Evolutionary conservation across 2,888 invertebrate species (phyloP), one percentile per base, ranked within the genome.

Genomic region (Perdita meconis): DNA sequence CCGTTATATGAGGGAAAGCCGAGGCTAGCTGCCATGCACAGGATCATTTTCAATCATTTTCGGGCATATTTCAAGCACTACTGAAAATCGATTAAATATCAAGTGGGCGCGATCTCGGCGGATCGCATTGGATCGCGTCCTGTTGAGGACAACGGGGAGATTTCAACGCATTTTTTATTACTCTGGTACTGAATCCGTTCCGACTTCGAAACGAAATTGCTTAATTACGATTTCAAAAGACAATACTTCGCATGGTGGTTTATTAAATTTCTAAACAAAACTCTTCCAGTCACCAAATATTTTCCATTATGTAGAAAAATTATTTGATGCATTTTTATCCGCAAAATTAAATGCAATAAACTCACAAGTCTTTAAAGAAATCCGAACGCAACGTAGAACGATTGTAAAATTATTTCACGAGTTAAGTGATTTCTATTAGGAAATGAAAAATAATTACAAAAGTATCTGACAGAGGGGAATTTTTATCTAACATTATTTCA

Each of bases 1-100:
- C 36, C 44, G 61, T 64, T 30, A 63, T 60, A 42, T 50, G 16
- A 36, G 42, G 44, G 70, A 77, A 70, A 65, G 22, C 26, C 50
- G 16, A 47, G 67, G 50, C 57, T 57, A 63, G 63, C 83, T 83
- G 81, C 73, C 84, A 80, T 51, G 26, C 24, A 50, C 82, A 83
- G 56, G 55, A 74, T 80, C 77, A 82, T 82, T 77, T 82, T 73
- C 84, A 71, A 82, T 84, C 73, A 82, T 83, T 84, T 84, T 71
- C 63, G 47, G 40, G 69, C 59, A 60, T 68, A 61, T 72, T 84
- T 73, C 65, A 51, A 76, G 75, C 66, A 51, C 64, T 38, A 42
- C 44, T 34, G 47, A 65, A 81, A 76, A 69, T 84, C 75, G 63
- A 82, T 85, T 73, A 81, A 84, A 81, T 64, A 77, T 84, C 69